Evolutionary conservation across 2,888 invertebrate genomes (phyloP).

Genomic region (Drosophila acutilabella): DNA sequence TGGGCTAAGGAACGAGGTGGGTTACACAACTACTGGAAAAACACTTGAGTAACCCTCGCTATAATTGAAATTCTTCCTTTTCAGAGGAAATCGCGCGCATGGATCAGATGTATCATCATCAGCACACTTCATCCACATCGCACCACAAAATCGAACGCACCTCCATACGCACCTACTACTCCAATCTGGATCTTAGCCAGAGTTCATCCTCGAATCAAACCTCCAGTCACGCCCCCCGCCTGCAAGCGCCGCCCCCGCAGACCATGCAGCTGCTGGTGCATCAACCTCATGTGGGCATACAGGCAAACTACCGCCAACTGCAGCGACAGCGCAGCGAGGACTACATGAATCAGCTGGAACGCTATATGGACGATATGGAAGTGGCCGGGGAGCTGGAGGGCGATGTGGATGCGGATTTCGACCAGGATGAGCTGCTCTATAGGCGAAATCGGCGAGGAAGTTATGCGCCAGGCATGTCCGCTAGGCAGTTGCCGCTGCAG

Average conservation of each 20-base stretch:
- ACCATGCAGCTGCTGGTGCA: slow-evolving; percentile 52
- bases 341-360: slow-evolving; percentile 70
- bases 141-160: slow-evolving; percentile 85
- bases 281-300: slow-evolving; percentile 21
- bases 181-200: slow-evolving; percentile 83
- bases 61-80: not conserved
- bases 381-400: slow-evolving; percentile 52
- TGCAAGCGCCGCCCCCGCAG: slow-evolving; percentile 13
- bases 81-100: slow-evolving; percentile 93
- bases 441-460: slow-evolving; percentile 61
- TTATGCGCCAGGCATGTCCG: slow-evolving; percentile 70
- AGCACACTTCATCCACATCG: slow-evolving; percentile 85
- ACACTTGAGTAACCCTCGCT: not conserved
- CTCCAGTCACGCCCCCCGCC: slow-evolving; percentile 51
- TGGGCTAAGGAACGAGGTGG: slow-evolving; percentile 97
- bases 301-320: slow-evolving; percentile 43
- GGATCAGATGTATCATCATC: slow-evolving; percentile 89
- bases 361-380: slow-evolving; percentile 72
- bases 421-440: slow-evolving; percentile 69
- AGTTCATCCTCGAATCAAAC: slow-evolving; percentile 61
- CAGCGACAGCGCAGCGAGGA: slow-evolving; percentile 75
- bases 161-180: slow-evolving; percentile 85
- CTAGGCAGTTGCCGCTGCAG: slow-evolving; percentile 57
- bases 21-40: slow-evolving; percentile 27
- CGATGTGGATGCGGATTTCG: slow-evolving; percentile 74